These are phyloP conservation scores for Syngnathus scovelli DNA, from an alignment of 2,113 vertebrate species.

Conservation along the genomic window DNA sequence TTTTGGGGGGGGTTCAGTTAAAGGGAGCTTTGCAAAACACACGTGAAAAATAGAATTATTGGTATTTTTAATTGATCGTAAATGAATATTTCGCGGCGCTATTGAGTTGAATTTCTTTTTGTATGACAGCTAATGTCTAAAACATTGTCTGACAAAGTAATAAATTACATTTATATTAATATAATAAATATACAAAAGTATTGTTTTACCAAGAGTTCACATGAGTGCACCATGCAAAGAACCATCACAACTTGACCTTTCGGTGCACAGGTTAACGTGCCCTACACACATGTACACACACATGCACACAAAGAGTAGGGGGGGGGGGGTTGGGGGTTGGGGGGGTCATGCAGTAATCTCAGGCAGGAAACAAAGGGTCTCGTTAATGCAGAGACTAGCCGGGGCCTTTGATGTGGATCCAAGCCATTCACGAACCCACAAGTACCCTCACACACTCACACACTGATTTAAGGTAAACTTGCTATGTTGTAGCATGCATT, in stretches of 20 bases:
- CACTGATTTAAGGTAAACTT: constrained; percentile 48
- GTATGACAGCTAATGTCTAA: too few relatives aligned
- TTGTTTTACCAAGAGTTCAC: not conserved
- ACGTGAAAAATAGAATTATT: not conserved
- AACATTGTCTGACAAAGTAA: too few relatives aligned
- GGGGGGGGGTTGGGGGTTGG: not conserved
- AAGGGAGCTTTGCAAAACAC: not conserved
- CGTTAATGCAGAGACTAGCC: constrained; percentile 89
- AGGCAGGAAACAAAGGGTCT: constrained; percentile 91
- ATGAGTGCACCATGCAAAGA: not conserved
- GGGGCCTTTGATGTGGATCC: constrained; percentile 88
- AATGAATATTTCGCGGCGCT: not conserved
- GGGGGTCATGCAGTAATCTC: constrained; percentile 75
- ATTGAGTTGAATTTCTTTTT: not conserved
- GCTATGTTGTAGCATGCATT: constrained; percentile 69
- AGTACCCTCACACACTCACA: constrained; percentile 67
- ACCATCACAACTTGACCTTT: constrained; percentile 55
- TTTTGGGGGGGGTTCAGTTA: not conserved
- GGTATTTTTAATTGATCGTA: not conserved
- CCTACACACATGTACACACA: constrained; percentile 42
- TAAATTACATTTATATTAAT: too few relatives aligned
- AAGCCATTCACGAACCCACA: constrained; percentile 81
- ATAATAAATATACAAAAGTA: too few relatives aligned
- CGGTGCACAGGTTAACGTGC: constrained; percentile 69
- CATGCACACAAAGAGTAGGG: not conserved